Evolutionary conservation across 1,140 invertebrate genomes (phyloP).

Genomic region (Drosophila sturtevanti): DNA sequence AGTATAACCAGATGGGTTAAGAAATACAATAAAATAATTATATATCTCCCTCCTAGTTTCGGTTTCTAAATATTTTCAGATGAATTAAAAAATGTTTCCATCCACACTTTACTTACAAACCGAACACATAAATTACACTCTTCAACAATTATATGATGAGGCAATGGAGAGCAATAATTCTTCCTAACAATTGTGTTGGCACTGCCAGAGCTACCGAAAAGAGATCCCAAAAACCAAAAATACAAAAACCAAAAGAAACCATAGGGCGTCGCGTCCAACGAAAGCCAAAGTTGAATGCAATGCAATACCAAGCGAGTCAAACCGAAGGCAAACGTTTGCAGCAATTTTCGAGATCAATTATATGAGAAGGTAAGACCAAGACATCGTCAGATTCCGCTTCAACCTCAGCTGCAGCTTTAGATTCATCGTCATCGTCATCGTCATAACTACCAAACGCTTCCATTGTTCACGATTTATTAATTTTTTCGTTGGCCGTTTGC

Average conservation of each 20-base stretch:
- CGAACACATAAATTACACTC: slow-evolving; percentile 40
- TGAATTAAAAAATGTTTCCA: not conserved
- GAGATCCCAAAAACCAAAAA: slow-evolving; percentile 13
- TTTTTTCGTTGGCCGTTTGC: slow-evolving; percentile 29
- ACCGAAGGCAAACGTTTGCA: slow-evolving; percentile 44
- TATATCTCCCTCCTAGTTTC: not conserved
- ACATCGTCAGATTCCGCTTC: slow-evolving; percentile 9
- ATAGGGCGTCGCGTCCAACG: slow-evolving; percentile 64
- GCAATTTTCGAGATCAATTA: slow-evolving; percentile 73
- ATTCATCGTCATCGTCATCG: slow-evolving; percentile 8
- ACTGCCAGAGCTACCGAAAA: slow-evolving; percentile 43
- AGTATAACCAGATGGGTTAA: too few species aligned
- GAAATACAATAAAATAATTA: not conserved
- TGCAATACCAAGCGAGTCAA: slow-evolving; percentile 32
- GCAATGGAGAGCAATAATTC: slow-evolving; percentile 62
- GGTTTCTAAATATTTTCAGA: not conserved
- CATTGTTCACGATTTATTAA: slow-evolving; percentile 64
- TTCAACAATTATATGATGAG: slow-evolving; percentile 61
- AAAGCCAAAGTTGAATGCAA: slow-evolving; percentile 67
- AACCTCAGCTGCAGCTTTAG: not conserved
- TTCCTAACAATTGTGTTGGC: slow-evolving; percentile 53
- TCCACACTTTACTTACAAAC: slow-evolving; percentile 36
- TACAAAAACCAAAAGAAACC: slow-evolving; percentile 1
- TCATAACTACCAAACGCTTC: slow-evolving; percentile 44
- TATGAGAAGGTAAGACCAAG: slow-evolving; percentile 35